A percentile compares a stretch with the other conserved stretches of the same genome.
Evolutionary conservation across 2,888 invertebrate species (phyloP).

Genomic region (Atethmia centrago): DNA sequence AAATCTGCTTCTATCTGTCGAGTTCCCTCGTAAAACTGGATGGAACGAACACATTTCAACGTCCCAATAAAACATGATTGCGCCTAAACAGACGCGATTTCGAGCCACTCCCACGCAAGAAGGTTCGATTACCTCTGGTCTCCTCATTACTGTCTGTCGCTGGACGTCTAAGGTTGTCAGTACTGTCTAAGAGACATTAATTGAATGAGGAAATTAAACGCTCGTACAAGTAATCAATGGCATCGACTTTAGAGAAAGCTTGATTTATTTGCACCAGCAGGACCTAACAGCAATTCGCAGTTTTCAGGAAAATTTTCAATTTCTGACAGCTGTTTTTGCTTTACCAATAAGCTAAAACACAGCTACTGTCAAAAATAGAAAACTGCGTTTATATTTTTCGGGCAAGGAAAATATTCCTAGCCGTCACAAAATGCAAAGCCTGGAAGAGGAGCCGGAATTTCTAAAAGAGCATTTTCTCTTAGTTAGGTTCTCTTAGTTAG

Average conservation of each 20-base stretch:
- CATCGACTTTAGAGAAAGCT: neutral
- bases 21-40: slow-evolving; percentile 58
- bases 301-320: too few relatives aligned
- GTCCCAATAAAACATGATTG: slow-evolving; percentile 64
- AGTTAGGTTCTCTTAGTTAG: neutral
- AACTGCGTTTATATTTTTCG: neutral
- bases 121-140: slow-evolving; percentile 62
- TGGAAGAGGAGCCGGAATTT: slow-evolving; percentile 1
- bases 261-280: neutral
- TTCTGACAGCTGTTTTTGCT: too few relatives aligned
- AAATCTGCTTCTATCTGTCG: slow-evolving; percentile 47
- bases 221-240: slow-evolving; percentile 3
- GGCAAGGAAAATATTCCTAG: neutral
- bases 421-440: neutral
- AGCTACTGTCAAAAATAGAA: neutral
- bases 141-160: slow-evolving; percentile 56
- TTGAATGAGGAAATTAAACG: slow-evolving; percentile 25
- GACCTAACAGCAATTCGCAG: too few relatives aligned
- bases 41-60: slow-evolving; percentile 53
- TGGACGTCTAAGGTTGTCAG: slow-evolving; percentile 53
- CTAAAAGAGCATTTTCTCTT: neutral
- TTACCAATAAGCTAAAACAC: too few relatives aligned
- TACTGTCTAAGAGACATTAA: slow-evolving; percentile 17
- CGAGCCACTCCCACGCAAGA: slow-evolving; percentile 60
- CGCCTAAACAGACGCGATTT: slow-evolving; percentile 62